Conservation (phyloP, 2,113 vertebrate genomes). For the Chiloscyllium plagiosum region DNA sequence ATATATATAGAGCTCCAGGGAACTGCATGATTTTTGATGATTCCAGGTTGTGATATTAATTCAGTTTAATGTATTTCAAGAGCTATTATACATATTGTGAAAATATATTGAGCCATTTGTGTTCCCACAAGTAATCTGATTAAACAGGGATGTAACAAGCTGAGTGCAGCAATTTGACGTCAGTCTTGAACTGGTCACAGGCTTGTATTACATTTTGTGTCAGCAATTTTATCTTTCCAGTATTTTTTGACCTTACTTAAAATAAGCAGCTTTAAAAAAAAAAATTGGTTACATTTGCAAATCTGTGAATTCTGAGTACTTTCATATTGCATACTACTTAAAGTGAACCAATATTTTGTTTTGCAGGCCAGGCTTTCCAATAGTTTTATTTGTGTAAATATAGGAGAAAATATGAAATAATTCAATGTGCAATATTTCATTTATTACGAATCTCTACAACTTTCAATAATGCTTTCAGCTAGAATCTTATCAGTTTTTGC, state of each 20-base stretch:
- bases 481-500: background rate
- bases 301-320: background rate
- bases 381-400: background rate
- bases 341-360: background rate
- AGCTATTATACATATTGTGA: background rate
- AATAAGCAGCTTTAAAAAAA: background rate
- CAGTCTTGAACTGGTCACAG: background rate
- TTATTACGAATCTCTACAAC: background rate
- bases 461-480: background rate
- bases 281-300: background rate
- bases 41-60: background rate
- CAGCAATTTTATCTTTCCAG: background rate
- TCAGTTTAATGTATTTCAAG: background rate
- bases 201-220: background rate
- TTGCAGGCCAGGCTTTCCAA: too few relatives aligned
- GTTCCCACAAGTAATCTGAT: background rate
- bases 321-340: background rate
- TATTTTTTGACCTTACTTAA: background rate
- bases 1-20: background rate
- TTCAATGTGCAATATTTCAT: background rate
- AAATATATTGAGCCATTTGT: background rate
- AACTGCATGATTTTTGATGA: background rate
- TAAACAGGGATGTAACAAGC: background rate
- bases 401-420: background rate
- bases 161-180: background rate